Conservation (phyloP, 1,140 invertebrate genomes). For the Geopemphigus sp. region DNA sequence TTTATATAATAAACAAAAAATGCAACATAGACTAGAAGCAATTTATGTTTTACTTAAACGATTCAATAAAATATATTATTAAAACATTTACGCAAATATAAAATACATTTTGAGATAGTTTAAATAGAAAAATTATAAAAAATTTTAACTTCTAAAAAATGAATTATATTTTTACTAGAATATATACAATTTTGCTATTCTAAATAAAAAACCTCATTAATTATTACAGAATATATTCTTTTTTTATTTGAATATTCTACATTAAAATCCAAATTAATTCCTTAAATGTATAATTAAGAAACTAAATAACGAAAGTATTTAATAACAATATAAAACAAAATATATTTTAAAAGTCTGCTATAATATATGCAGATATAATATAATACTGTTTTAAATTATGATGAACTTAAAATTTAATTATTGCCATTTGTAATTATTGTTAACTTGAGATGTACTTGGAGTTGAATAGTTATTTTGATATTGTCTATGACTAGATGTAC, state of each 20-base stretch:
- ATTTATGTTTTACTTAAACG: neutral
- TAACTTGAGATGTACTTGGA: slow-evolving; percentile 40
- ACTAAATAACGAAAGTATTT: slow-evolving; percentile 38
- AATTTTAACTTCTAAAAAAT: too few relatives aligned
- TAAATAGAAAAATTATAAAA: neutral
- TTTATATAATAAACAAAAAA: neutral
- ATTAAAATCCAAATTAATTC: neutral
- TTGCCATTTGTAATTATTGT: slow-evolving; percentile 37
- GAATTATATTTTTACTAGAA: neutral
- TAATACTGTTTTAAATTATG: slow-evolving; percentile 33
- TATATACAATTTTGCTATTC: neutral
- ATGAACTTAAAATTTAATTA: neutral
- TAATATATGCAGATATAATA: neutral
- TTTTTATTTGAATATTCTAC: neutral
- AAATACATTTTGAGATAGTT: neutral
- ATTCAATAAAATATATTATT: neutral
- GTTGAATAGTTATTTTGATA: slow-evolving; percentile 34
- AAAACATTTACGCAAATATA: neutral
- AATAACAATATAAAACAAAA: slow-evolving; percentile 6
- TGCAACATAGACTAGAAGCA: neutral
- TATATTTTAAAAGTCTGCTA: neutral
- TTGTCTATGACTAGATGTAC: slow-evolving; percentile 24
- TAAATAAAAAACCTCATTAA: neutral
- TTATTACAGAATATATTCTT: neutral
- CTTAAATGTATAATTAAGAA: slow-evolving; percentile 2